phyloP scores from a whole-genome alignment of 2,797 vertebrate species.

The Aselliscus stoliczkanus region DNA sequence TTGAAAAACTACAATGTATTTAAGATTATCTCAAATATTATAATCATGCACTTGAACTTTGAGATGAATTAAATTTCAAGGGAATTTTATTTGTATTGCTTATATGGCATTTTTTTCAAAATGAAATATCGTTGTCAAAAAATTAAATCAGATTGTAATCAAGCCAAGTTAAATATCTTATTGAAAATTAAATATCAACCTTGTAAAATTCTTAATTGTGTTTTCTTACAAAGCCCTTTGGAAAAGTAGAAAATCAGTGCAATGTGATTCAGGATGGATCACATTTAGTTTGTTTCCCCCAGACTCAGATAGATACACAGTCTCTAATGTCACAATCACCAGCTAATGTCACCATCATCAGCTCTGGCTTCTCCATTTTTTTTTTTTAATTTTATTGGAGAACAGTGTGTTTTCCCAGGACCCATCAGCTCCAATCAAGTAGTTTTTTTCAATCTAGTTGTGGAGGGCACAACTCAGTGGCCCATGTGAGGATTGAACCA shows the following conservation, averaged over 20 bases:
- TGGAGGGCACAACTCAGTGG: too few species aligned
- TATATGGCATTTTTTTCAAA: conserved; percentile 30
- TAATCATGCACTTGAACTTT: conserved; percentile 30
- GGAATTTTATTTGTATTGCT: conserved; percentile 31
- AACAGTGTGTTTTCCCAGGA: too few species aligned
- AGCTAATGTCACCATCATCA: background rate
- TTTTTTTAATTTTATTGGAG: too few species aligned
- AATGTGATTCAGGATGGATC: background rate
- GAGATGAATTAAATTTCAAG: conserved; percentile 34
- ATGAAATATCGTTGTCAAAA: conserved; percentile 30
- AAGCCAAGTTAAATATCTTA: conserved; percentile 40
- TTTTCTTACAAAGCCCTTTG: conserved; percentile 39
- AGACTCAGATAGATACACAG: background rate
- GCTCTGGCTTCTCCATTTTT: background rate
- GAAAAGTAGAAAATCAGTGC: background rate
- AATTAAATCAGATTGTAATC: conserved; percentile 50
- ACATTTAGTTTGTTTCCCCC: background rate
- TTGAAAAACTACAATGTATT: conserved; percentile 11
- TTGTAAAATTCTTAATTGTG: conserved; percentile 33
- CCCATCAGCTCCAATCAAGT: too few species aligned
- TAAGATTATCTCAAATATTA: conserved; percentile 28
- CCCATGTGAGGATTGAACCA: too few species aligned
- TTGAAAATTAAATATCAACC: conserved; percentile 49
- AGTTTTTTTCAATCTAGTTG: too few species aligned
- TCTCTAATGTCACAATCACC: background rate